Conservation (phyloP, 2,888 invertebrate species). For the Stomorhina lunata region DNA sequence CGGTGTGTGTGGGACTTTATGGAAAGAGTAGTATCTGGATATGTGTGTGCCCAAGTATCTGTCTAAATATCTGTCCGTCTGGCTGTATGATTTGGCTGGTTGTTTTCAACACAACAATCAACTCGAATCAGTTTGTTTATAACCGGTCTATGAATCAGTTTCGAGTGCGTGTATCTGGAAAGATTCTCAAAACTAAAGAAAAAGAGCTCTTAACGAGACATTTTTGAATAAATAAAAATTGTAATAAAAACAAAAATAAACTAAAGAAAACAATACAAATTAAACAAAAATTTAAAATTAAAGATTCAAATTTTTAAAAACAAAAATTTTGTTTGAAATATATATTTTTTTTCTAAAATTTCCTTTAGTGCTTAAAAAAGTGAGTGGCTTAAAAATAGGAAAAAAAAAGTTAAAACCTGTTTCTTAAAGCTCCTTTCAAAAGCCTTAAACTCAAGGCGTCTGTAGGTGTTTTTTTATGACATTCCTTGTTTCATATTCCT, state of each 20-base stretch:
- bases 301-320: not conserved
- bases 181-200: not conserved
- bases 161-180: not conserved
- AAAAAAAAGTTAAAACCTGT: too few species aligned
- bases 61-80: not conserved
- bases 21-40: not conserved
- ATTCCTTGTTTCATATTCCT: too few species aligned
- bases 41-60: not conserved
- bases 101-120: constrained; percentile 39
- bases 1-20: not conserved
- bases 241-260: too few species aligned
- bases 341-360: too few species aligned
- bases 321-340: too few species aligned
- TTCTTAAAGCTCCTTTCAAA: too few species aligned
- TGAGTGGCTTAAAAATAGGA: too few species aligned
- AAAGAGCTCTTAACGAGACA: not conserved
- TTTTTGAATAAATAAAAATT: not conserved
- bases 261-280: too few species aligned
- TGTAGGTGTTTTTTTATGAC: too few species aligned
- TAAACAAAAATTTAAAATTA: not conserved
- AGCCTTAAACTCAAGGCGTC: too few species aligned
- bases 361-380: too few species aligned
- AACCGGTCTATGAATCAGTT: constrained; percentile 61
- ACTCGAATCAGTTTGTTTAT: constrained; percentile 63
- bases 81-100: not conserved